A percentile compares a stretch with the other conserved stretches of the same genome.
These are phyloP conservation scores for Thymelicus acteon DNA, from an alignment of 2,888 invertebrate species.

Conservation along the genomic window DNA sequence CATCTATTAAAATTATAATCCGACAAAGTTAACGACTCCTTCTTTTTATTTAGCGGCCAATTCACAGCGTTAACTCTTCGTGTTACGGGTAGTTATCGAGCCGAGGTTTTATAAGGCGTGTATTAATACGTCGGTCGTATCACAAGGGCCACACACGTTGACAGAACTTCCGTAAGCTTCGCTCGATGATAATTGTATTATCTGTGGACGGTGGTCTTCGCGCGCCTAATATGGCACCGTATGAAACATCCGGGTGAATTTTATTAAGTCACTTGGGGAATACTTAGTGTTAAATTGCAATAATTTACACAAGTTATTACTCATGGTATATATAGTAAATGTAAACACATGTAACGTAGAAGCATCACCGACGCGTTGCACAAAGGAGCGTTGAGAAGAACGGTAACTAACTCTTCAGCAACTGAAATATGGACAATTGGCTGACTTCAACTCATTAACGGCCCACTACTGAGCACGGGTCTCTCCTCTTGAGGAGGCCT, in stretches of 20 bases:
- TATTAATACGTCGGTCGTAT: conserved; percentile 42
- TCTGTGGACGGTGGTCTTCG: conserved; percentile 5
- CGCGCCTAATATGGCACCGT: conserved; percentile 30
- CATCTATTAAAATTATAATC: conserved; percentile 53
- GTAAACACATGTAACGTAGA: too few species aligned
- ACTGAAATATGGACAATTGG: too few species aligned
- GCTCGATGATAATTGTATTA: conserved; percentile 36
- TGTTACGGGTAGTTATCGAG: conserved; percentile 15
- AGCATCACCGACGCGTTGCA: too few species aligned
- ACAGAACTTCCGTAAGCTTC: conserved; percentile 58
- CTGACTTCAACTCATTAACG: too few species aligned
- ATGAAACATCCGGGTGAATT: conserved; percentile 23
- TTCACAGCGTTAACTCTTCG: neutral
- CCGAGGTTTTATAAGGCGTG: neutral
- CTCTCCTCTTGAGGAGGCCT: too few species aligned
- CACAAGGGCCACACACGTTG: conserved; percentile 68
- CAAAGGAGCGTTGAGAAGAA: too few species aligned
- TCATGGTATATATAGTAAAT: too few species aligned
- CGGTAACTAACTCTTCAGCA: too few species aligned
- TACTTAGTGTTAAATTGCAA: too few species aligned
- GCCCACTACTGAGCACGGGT: too few species aligned
- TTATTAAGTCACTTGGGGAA: neutral
- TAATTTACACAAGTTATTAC: too few species aligned
- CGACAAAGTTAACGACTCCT: conserved; percentile 10
- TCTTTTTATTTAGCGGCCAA: conserved; percentile 10